These are phyloP conservation scores for Apostichopus leukothele DNA, from an alignment of 53 echinoderm and acorn worm species.

Conservation along the genomic window DNA sequence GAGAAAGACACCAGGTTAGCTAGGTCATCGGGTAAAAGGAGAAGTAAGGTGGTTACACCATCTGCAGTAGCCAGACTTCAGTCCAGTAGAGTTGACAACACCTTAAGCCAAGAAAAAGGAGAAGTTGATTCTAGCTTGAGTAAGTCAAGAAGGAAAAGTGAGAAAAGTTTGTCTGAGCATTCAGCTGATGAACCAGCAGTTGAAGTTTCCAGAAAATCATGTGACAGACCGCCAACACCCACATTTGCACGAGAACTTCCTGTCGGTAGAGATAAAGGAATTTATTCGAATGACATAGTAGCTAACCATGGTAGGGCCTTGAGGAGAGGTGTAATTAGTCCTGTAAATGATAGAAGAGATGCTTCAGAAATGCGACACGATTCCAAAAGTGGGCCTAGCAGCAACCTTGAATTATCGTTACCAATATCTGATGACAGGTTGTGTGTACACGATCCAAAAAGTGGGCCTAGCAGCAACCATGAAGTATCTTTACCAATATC, in stretches of 20 bases:
- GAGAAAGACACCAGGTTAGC: conserved; percentile 3
- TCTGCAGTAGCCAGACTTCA: neutral
- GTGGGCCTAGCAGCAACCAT: neutral
- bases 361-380: neutral
- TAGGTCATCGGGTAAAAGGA: neutral
- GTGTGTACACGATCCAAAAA: neutral
- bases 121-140: neutral
- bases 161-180: neutral
- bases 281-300: neutral
- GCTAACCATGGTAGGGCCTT: neutral
- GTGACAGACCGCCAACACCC: conserved; percentile 14
- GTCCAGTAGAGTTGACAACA: neutral
- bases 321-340: neutral
- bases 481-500: neutral
- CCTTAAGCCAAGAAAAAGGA: neutral
- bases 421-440: neutral
- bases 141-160: neutral
- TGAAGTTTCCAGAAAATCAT: neutral
- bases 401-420: neutral
- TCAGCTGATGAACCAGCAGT: neutral
- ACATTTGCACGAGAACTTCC: conserved; percentile 15
- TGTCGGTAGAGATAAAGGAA: conserved; percentile 3
- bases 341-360: neutral
- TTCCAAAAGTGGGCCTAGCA: neutral
- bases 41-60: neutral